Base-by-base conservation (phyloP, 2,113 vertebrate species). In the Plectropomus leopardus region DNA sequence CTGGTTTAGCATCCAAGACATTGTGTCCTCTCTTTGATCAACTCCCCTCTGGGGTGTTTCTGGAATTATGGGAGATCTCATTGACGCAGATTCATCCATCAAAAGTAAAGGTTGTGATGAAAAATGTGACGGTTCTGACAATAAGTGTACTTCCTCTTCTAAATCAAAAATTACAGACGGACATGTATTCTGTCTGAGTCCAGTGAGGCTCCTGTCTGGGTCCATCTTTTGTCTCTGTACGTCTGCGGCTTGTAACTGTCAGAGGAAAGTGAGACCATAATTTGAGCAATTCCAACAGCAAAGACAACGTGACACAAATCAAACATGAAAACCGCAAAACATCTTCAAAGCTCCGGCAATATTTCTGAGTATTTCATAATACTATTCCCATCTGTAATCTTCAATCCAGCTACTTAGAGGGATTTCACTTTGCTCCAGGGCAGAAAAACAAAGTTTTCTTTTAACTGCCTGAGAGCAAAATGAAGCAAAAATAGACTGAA, bases 151-250 rank as follows among this genome's bases (percentile, higher is more conserved):
- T 9, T 40, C 6, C 19, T 45, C 24, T 9, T 19, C 26, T 21
- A 58, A 5, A 50, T 44, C 21, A 13, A 11, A 7, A 8, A 34
- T 14, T 7, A n/a, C 13, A 30, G 1, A 3, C 8, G 34, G n/a
- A 2, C 3, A 0, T 15, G 7, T 26, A 4, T 64, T 24, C 66
- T 36, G 69, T 1, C 17, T 19, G 34, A 34, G 1, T 0, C 16
- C 0, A 0, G 17, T 3, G 7, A 1, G 28, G 32, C 28, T 34
- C 51, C 23, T 3, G 23, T 15, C 26, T 17, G 63, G 67, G 36
- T 88, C 72, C 76, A 85, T 85, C 0, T 4, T 32, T 14, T 5
- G 10, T 50, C 32, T 61, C 11, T 40, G 24, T 15, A 7, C 0
- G 2, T 23, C 26, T 66, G 63, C 7, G 4, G 21, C 4, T 21